Evolutionary conservation across 2,113 vertebrate species (phyloP).

Genomic region (Platycercus adscitus): DNA sequence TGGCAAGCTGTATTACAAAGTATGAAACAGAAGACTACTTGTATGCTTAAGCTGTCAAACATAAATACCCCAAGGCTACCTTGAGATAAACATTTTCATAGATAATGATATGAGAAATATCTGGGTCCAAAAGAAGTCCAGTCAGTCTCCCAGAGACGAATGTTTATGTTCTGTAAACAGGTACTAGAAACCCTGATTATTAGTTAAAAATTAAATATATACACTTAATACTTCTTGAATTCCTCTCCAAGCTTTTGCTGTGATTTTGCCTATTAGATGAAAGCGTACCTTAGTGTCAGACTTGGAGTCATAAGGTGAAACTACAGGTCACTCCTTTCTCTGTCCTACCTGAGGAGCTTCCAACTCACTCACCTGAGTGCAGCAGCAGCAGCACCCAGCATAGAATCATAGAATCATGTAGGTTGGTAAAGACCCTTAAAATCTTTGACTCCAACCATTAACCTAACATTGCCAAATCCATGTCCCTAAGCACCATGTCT

Average conservation of each 20-base stretch:
- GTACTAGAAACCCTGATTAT: neutral
- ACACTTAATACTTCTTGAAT: neutral
- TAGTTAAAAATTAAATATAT: neutral
- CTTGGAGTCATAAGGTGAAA: neutral
- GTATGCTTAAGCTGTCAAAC: neutral
- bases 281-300: neutral
- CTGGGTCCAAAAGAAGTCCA: neutral
- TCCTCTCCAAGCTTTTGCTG: neutral
- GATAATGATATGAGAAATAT: neutral
- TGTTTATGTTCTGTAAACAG: neutral
- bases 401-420: neutral
- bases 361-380: neutral
- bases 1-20: neutral
- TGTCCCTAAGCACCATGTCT: neutral
- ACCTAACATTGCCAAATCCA: neutral
- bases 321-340: neutral
- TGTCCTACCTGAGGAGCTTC: neutral
- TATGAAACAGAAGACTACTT: neutral
- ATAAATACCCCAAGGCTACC: neutral
- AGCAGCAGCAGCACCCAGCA: neutral
- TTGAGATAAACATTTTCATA: neutral
- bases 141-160: neutral
- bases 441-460: neutral
- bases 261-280: neutral
- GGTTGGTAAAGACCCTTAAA: neutral